Base-by-base conservation (phyloP, 2,113 vertebrate genomes). In the Hydropotes inermis region DNA sequence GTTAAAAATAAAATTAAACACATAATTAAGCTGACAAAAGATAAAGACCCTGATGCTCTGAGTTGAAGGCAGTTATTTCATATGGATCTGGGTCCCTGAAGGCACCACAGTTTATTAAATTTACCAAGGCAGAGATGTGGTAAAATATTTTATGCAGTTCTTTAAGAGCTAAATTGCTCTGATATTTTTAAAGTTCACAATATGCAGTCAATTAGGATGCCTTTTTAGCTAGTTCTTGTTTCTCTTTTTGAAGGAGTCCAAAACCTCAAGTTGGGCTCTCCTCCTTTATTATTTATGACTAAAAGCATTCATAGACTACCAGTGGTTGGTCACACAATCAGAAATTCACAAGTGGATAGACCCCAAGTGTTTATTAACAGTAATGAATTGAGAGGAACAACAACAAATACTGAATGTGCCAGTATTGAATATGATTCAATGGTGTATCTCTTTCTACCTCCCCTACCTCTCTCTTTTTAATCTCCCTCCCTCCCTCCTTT, bases 1-100 rank as follows among this genome's bases (percentile, higher is more conserved):
- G 99, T 99, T 99, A 99, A 99, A 99, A 99, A 99, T 99, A 99
- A 99, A 99, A 99, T 99, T 99, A 99, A 99, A 99, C 98, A 99
- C 99, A 99, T 99, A 99, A 99, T 99, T 99, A 99, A 99, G 99
- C 99, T 99, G 99, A 99, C 98, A 98, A 99, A 98, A 99, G 99
- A 99, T 99, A 99, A 99, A 99, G 98, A 99, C 98, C 99, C 99
- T 91, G 99, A 98, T 98, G 98, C 98, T 99, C 98, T 98, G 98
- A 98, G 98, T 98, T 98, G 98, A 99, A 99, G 98, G 98, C 98
- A 99, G 99, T 99, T 99, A 99, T 99, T 99, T 99, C 99, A 99
- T 99, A 99, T 99, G 99, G 98, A 98, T 98, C 98, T 99, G 98
- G 98, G 98, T 99, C 99, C 99, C 99, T 98, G 99, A 99, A 99